Percentiles rank a stretch among this genome's conserved stretches.
These are phyloP conservation scores for Stichopus horrens DNA, from an alignment of 53 echinoderm and acorn worm genomes.

Conservation along the genomic window DNA sequence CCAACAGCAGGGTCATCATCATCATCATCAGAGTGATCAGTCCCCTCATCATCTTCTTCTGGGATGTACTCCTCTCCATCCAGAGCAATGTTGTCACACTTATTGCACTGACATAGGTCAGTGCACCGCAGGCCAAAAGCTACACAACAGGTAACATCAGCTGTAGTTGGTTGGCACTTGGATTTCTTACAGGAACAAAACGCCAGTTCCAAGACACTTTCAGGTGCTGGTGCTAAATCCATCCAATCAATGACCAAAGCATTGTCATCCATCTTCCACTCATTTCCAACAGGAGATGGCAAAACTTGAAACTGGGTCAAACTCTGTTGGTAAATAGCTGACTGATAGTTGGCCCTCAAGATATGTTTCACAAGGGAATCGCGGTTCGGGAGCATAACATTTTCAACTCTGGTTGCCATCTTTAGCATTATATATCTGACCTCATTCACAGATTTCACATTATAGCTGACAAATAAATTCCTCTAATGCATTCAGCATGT, in stretches of 20 bases:
- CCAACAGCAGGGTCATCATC: too few relatives aligned
- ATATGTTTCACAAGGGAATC: slow-evolving; percentile 52
- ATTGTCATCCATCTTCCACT: slow-evolving; percentile 51
- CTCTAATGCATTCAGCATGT: not conserved
- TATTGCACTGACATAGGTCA: slow-evolving; percentile 37
- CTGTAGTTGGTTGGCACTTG: slow-evolving; percentile 20
- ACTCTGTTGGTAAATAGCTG: slow-evolving; percentile 20
- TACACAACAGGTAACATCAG: slow-evolving; percentile 32
- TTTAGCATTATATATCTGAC: slow-evolving; percentile 42
- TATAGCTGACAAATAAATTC: not conserved
- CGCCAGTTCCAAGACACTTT: slow-evolving; percentile 52
- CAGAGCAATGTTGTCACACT: slow-evolving; percentile 37
- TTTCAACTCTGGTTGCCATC: slow-evolving; percentile 44
- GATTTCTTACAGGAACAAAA: slow-evolving; percentile 46
- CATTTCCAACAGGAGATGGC: slow-evolving; percentile 45
- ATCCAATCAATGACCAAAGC: slow-evolving; percentile 51
- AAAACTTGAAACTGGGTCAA: slow-evolving; percentile 15
- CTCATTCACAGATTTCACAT: slow-evolving; percentile 29
- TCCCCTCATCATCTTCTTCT: too few relatives aligned
- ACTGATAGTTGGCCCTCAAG: slow-evolving; percentile 44
- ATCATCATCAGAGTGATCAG: too few relatives aligned
- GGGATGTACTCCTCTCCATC: too few relatives aligned
- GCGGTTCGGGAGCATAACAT: slow-evolving; percentile 52
- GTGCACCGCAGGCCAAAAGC: slow-evolving; percentile 36
- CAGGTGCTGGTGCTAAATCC: slow-evolving; percentile 49